Evolutionary conservation across 2,113 vertebrate species (phyloP).

Genomic region (Pedetes capensis): DNA sequence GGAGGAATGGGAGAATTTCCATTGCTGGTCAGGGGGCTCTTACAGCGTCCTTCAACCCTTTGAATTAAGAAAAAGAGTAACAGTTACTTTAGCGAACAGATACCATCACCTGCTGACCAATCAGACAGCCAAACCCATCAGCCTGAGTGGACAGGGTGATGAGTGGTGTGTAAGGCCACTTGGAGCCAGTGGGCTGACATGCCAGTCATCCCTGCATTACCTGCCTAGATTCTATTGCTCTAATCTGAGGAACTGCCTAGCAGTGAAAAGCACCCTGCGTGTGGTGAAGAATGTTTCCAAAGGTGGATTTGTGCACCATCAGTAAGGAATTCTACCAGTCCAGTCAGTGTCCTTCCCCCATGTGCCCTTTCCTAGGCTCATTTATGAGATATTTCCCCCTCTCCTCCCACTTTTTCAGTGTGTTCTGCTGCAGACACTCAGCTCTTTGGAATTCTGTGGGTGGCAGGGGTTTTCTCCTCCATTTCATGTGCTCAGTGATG

Average conservation of each 20-base stretch:
- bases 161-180: not conserved
- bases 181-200: not conserved
- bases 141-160: not conserved
- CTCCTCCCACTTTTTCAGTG: not conserved
- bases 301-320: not conserved
- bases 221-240: not conserved
- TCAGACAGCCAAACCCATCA: not conserved
- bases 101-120: not conserved
- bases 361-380: not conserved
- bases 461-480: conserved; percentile 26
- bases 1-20: not conserved
- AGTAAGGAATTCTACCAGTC: not conserved
- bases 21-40: not conserved
- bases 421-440: not conserved
- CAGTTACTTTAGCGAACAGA: not conserved
- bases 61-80: not conserved
- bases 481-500: conserved; percentile 24
- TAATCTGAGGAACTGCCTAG: not conserved
- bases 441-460: conserved; percentile 70
- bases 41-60: fast-evolving
- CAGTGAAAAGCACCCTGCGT: not conserved
- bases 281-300: not conserved
- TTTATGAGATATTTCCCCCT: not conserved
- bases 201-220: fast-evolving
- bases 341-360: not conserved